These are phyloP conservation scores for Lordiphosa mommai DNA, from an alignment of 1,140 invertebrate genomes.

Conservation along the genomic window DNA sequence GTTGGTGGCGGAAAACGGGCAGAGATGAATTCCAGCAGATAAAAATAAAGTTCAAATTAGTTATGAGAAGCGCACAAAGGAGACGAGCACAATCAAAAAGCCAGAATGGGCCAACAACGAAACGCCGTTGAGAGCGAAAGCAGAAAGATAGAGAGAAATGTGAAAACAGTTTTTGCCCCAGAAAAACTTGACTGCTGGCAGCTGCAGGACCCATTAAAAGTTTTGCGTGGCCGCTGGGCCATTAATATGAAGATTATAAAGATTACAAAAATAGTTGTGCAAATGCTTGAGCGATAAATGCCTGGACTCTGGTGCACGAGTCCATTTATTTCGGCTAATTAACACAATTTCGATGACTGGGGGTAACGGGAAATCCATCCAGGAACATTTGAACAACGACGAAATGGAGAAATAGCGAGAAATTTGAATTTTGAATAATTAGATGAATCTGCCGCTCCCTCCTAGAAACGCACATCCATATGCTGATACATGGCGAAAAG, in stretches of 20 bases:
- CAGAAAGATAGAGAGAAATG: conserved; percentile 17
- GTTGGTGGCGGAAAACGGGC: conserved; percentile 17
- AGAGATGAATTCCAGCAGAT: conserved; percentile 45
- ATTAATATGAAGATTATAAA: conserved; percentile 70
- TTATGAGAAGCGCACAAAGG: conserved; percentile 59
- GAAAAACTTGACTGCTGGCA: conserved; percentile 58
- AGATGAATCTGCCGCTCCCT: background rate
- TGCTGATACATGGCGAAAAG: background rate
- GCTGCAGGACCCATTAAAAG: conserved; percentile 69
- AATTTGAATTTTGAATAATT: conserved; percentile 3
- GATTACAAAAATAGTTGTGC: conserved; percentile 63
- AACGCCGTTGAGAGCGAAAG: conserved; percentile 12
- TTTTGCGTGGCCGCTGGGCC: conserved; percentile 52
- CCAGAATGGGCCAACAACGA: conserved; percentile 43
- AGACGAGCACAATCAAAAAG: conserved; percentile 35
- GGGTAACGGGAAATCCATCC: background rate
- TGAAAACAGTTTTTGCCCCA: conserved; percentile 36
- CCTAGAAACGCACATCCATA: background rate
- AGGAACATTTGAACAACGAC: background rate
- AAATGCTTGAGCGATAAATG: conserved; percentile 63
- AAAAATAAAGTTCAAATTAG: conserved; percentile 74
- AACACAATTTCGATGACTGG: conserved; percentile 6
- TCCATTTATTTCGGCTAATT: conserved; percentile 25
- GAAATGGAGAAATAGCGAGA: background rate
- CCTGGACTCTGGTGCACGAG: conserved; percentile 20